These are phyloP conservation scores for Micoletzkya japonica DNA, from an alignment of 2,888 invertebrate species.

Conservation along the genomic window DNA sequence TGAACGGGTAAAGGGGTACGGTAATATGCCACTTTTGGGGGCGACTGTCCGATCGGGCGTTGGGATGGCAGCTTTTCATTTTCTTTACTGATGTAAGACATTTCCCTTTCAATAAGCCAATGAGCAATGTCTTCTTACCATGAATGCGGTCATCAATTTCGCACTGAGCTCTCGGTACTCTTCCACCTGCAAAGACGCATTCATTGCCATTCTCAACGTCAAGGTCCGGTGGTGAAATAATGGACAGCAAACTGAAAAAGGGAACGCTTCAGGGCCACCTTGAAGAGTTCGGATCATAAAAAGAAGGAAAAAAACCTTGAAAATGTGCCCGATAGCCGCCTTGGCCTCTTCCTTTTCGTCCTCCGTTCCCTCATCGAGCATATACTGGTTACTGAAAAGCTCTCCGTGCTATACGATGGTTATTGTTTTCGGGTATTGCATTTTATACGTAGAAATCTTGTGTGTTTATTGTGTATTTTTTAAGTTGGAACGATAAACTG, in stretches of 20 bases:
- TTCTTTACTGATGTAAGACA: background rate
- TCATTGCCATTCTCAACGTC: too few relatives aligned
- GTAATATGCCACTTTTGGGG: background rate
- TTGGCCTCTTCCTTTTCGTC: constrained; percentile 35
- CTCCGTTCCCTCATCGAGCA: constrained; percentile 29
- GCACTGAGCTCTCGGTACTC: constrained; percentile 55
- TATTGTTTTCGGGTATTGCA: background rate
- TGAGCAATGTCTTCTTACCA: constrained; percentile 31
- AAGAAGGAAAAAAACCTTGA: too few relatives aligned
- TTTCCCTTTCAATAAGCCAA: background rate
- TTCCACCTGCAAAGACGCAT: constrained; percentile 41
- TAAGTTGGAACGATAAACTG: constrained; percentile 64
- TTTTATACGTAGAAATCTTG: background rate
- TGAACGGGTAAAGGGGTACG: constrained; percentile 7
- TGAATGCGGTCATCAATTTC: constrained; percentile 41
- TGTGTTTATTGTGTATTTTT: background rate
- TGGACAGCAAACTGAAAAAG: too few relatives aligned
- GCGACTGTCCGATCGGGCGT: background rate
- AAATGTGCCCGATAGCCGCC: constrained; percentile 42
- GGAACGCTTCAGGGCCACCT: background rate
- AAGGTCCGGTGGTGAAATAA: too few relatives aligned
- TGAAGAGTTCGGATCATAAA: too few relatives aligned
- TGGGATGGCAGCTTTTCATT: background rate
- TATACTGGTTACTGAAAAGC: constrained; percentile 35
- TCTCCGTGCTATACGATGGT: constrained; percentile 28